Base-by-base conservation (phyloP, 2,888 invertebrate genomes). In the Spilosoma lubricipeda region DNA sequence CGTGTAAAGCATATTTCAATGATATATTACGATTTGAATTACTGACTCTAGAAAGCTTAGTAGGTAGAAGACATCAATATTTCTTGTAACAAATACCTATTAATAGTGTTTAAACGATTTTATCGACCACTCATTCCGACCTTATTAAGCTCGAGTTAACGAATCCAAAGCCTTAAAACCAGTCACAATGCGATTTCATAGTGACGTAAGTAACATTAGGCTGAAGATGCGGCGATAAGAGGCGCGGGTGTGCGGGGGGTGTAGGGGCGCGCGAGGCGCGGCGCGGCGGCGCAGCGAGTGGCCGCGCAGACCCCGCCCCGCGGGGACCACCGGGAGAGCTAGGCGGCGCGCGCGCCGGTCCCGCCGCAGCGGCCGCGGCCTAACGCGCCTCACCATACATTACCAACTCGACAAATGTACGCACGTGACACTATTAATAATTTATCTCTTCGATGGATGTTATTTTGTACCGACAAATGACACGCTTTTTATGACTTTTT, bases 301-400 rank as follows among this genome's bases (percentile, higher is more conserved):
- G 95, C 94, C 93, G 93, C 92, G 87, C 85, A 90, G 94, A 94
- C 94, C 92, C 95, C 94, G 93, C 95, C 94, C 95, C 94, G 93
- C 92, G 92, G 86, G 92, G 96, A 96, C 96, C 96, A 96, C 96
- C 96, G 95, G 95, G 94, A 94, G 92, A 93, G 96, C 94, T 91
- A 94, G 95, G 95, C 95, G 94, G 95, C 92, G 92, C 91, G 85
- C 88, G 85, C 86, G 82, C 85, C 76, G 89, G 88, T 83, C 83
- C 86, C 90, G 82, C 85, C 84, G 84, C 79, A 74, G 81, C 78
- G 74, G 77, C 79, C 78, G 76, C 79, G 75, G 74, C 79, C 80
- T 77, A 77, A 80, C 76, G 81, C 81, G 76, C 82, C 77, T 80
- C 83, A 85, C 86, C 88, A 87, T 85, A 88, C 89, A 88, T 86